Evolutionary conservation across 2,888 invertebrate species (phyloP).

Genomic region (Cephus spinipes): DNA sequence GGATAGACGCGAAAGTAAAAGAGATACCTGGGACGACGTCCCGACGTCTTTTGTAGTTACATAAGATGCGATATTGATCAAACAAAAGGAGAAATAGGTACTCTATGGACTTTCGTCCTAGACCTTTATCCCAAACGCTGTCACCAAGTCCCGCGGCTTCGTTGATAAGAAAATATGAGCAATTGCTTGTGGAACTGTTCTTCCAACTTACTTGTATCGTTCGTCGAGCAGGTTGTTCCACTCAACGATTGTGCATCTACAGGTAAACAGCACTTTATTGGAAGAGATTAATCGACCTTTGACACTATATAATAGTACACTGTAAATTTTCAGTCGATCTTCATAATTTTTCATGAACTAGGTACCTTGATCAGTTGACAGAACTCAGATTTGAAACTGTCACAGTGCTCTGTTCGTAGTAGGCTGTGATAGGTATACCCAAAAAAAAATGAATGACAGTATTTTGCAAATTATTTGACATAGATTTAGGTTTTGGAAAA

Average conservation of each 20-base stretch:
- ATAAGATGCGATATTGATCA: slow-evolving; percentile 54
- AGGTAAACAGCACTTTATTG: slow-evolving; percentile 11
- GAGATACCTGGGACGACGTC: not conserved
- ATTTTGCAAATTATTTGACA: no score
- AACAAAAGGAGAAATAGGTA: slow-evolving; percentile 51
- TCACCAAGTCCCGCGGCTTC: not conserved
- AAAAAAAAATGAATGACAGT: no score
- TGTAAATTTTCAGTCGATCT: no score
- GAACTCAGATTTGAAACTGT: no score
- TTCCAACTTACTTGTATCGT: slow-evolving; percentile 30
- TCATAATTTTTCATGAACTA: no score
- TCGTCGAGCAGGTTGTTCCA: slow-evolving; percentile 30
- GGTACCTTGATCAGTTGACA: no score
- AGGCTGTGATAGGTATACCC: no score
- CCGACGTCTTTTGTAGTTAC: slow-evolving; percentile 16
- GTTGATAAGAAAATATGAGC: slow-evolving; percentile 23
- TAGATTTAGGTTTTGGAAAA: no score
- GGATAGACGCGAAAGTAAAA: not conserved
- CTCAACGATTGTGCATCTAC: slow-evolving; percentile 21
- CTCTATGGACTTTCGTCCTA: slow-evolving; percentile 15
- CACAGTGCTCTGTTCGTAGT: no score
- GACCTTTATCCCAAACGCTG: slow-evolving; percentile 22
- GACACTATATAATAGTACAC: no score
- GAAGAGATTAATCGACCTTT: no score
- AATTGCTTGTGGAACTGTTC: slow-evolving; percentile 36